Base-by-base conservation (phyloP, 2,797 vertebrate genomes). In the Allobates femoralis region DNA sequence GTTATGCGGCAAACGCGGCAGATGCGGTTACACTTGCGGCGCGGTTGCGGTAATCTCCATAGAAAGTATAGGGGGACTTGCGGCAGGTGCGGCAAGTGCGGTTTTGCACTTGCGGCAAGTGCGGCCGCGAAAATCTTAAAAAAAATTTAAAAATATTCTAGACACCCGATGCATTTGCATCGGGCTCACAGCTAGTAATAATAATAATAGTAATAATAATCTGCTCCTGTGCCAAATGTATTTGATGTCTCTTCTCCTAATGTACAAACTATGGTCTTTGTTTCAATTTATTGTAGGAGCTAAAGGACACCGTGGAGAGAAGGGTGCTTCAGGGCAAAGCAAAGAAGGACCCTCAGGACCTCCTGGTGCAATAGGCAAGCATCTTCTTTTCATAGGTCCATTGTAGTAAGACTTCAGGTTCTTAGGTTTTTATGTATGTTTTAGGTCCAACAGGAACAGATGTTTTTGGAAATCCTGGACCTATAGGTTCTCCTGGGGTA, bases 251-350 rank as follows among this genome's bases (percentile, higher is more conserved):
- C n/a, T 18, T 76, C 28, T 64, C 60, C 7, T 26, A 26, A 51
- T 50, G 14, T 26, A 19, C n/a, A 21, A 81, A 37, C 10, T 26
- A 55, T 62, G 26, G 79, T 0, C 0, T n/a, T 2, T 21, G 15
- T 53, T 16, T 26, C 0, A 11, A 28, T 73, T 28, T 73, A 26
- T 73, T 21, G 26, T 16, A 94, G 94, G 93, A 86, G 87, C 80
- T 10, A 91, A 92, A 41, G 94, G 93, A 28, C 89, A 83, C 60
- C 92, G 92, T 60, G 92, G 92, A 79, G 91, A 91, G 60, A 92
- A 90, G 8, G 90, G 90, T 0, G 87, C 83, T 74, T 10, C 89
- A 69, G 91, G 90, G 75, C 18, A 77, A 81, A 86, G 0, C 0
- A 50, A 88, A n/a, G 91, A 92, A 80, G 92, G 91, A 1, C 89